Base-by-base conservation (phyloP, 2,113 vertebrate genomes). In the Gadus chalcogrammus region DNA sequence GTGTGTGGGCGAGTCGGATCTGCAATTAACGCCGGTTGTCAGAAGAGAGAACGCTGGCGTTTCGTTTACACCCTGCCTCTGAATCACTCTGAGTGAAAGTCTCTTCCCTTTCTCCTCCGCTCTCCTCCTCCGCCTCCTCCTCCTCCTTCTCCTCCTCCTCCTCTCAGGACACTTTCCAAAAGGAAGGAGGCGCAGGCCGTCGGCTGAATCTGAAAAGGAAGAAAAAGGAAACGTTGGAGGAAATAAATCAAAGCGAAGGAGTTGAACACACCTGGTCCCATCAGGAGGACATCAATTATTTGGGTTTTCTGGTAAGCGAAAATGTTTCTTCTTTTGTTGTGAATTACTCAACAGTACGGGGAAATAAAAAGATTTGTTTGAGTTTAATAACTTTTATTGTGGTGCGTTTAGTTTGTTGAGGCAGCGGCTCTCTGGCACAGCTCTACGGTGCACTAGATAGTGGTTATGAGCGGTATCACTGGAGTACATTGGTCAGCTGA, bases 1-100 rank as follows among this genome's bases (percentile, higher is more conserved):
- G 90, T 88, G 89, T 88, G 90, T 91, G 90, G 91, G 91, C 87
- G 89, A 90, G 90, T 89, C 84, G 88, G 91, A 91, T 91, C 91
- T 88, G 91, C 88, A 91, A 91, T 92, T 91, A 92, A 91, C 81
- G 86, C 87, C 58, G 91, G 88, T 87, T 91, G 89, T 91, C 88
- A 90, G 87, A 90, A 83, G n/a, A 84, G 90, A 89, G 91, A 90
- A 91, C 88, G 84, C 87, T 89, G 89, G 85, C 89, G 86, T 90
- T 92, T 88, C 89, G 86, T 90, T 92, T 88, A 92, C 88, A 87
- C 79, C 83, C 75, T 90, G 82, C 87, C 84, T 90, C 85, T 92
- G 88, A 90, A 91, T 90, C 89, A 91, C 15, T 5, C 87, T 89
- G 82, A 89, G 88, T 79, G 76, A 85, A 90, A 90, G 42, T 48